A percentile compares a stretch with the other conserved stretches of the same genome.
phyloP scores from a whole-genome alignment of 2,113 vertebrate genomes.

The rabbit (Oryctolagus cuniculus) region DNA sequence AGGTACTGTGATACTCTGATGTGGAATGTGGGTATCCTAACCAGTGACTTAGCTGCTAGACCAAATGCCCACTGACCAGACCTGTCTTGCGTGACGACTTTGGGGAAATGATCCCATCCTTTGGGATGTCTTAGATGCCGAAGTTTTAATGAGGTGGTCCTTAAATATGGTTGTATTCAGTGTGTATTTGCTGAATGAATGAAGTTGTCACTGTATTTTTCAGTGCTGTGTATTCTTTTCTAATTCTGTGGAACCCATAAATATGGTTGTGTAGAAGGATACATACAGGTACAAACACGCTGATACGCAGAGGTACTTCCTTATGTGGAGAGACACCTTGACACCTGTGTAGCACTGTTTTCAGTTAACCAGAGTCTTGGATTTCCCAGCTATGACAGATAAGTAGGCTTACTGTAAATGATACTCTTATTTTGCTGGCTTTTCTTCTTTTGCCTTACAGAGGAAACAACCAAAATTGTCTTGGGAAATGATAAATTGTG shows the following conservation, averaged over 20 bases:
- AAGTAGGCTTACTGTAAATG: conserved; percentile 5
- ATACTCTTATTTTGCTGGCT: background rate
- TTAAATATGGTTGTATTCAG: background rate
- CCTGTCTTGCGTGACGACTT: background rate
- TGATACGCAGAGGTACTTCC: background rate
- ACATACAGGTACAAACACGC: background rate
- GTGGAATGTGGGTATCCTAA: too few relatives aligned
- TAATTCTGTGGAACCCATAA: background rate
- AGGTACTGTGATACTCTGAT: too few relatives aligned
- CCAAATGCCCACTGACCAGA: background rate
- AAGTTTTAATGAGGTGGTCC: background rate
- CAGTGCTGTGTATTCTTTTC: background rate
- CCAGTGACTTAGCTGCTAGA: too few relatives aligned
- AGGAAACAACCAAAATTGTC: conserved; percentile 18
- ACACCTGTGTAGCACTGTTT: background rate
- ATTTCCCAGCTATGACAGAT: background rate
- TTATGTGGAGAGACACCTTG: background rate
- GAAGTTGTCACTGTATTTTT: background rate
- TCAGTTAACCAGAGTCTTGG: background rate
- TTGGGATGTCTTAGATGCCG: background rate
- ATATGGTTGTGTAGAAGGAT: background rate
- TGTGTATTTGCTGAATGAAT: conserved; percentile 6
- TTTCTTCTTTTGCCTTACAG: conserved; percentile 3
- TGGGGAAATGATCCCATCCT: conserved; percentile 23
- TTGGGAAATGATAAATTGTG: conserved; percentile 38